A percentile compares a stretch with the other conserved stretches of the same genome.
Conservation (phyloP, 1,140 invertebrate genomes). For the Ectropis grisescens region DNA sequence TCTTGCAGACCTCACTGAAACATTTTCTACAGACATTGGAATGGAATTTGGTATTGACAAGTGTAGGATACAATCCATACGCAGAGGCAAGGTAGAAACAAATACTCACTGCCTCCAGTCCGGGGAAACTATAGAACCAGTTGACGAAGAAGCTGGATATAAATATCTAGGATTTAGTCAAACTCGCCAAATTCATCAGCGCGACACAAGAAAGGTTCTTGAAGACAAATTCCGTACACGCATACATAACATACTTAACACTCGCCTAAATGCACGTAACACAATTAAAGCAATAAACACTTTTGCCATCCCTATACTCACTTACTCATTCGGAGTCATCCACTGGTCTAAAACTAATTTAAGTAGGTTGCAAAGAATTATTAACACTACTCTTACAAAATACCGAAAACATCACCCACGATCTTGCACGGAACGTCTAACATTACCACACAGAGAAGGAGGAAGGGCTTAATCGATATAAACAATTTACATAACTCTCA, state of each 20-base stretch:
- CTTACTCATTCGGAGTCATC: constrained; percentile 10
- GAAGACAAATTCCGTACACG: not conserved
- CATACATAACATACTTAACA: not conserved
- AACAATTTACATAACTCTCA: not conserved
- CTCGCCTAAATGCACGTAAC: constrained; percentile 8
- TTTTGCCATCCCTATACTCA: constrained; percentile 8
- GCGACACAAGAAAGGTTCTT: not conserved
- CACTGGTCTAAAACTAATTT: constrained; percentile 9
- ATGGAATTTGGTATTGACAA: constrained; percentile 1
- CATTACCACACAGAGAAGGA: not conserved
- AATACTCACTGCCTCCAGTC: not conserved
- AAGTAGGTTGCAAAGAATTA: constrained; percentile 2
- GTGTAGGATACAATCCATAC: constrained; percentile 1
- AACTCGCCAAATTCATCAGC: not conserved
- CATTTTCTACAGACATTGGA: not conserved
- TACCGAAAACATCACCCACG: constrained; percentile 10
- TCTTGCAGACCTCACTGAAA: not conserved
- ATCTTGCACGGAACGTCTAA: constrained; percentile 5
- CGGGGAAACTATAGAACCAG: not conserved
- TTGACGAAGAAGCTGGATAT: not conserved
- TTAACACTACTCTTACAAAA: constrained; percentile 6
- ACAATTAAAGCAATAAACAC: constrained; percentile 13
- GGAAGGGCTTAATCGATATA: not conserved
- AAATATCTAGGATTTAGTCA: not conserved
- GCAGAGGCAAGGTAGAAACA: constrained; percentile 1